Base-by-base conservation (phyloP, 2,888 invertebrate genomes). In the Schizaphis graminum region DNA sequence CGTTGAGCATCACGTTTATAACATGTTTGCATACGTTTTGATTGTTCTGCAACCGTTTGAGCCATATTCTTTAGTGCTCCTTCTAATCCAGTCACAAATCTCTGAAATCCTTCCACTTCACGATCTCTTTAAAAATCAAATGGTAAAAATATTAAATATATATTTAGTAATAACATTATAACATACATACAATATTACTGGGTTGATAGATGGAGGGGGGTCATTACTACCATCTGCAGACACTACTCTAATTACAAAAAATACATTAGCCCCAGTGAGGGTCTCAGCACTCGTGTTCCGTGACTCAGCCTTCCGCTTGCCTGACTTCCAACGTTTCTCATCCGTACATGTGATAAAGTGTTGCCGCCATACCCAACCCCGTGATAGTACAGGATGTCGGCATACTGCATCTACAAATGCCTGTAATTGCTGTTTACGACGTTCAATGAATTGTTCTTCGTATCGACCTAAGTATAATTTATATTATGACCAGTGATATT, bases 311-410 rank as follows among this genome's bases (percentile, higher is more conserved):
- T 97, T 97, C 95, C 99, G 96, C 96, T 99, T 99, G 8, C 99
- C 99, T 90, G 97, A 97, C 96, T 99, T 99, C 99, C 99, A 99
- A 95, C 98, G 97, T 96, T 99, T 99, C 95, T 99, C 99, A 96
- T 99, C 99, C 16, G 98, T 99, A 96, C 99, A 99, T 4, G 98
- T 98, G 91, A 99, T 97, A 96, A 99, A 99, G 96, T 99, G 99
- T 95, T 98, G 97, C 10, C 92, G 88, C 98, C 99, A 99, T 0
- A 99, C 99, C 95, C 98, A 98, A 95, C 98, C 98, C 95, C 97
- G 97, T 5, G 99, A 98, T 85, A 99, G 96, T 21, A 99, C 98
- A 5, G 99, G 99, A 96, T 99, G 99, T 94, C 98, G 97, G 96
- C 99, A 99, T 95, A 99, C 98, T 96, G 99, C 98, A 96, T 99